Conservation (phyloP, 92 coral and sea anemone genomes). For the Epizoanthus stellaris region DNA sequence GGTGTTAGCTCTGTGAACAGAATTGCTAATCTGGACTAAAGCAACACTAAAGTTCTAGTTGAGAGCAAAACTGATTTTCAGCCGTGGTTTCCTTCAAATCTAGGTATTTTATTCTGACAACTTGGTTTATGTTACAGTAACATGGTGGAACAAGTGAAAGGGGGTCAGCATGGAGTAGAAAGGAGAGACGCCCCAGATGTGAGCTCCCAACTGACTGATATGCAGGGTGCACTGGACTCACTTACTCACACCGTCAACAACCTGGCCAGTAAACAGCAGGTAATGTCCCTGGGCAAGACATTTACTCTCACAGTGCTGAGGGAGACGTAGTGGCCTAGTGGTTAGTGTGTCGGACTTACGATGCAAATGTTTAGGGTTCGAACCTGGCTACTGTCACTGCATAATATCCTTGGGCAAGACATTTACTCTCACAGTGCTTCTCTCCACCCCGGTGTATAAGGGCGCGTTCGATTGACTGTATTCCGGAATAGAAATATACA, state of each 20-base stretch:
- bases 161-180: slow-evolving; percentile 71
- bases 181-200: slow-evolving; percentile 71
- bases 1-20: too few species aligned
- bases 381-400: too few species aligned
- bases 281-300: slow-evolving; percentile 16
- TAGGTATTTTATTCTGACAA: neutral
- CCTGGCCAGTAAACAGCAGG: slow-evolving; percentile 91
- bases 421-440: too few species aligned
- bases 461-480: too few species aligned
- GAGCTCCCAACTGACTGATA: slow-evolving; percentile 63
- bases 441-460: too few species aligned
- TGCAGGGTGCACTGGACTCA: slow-evolving; percentile 85
- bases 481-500: too few species aligned
- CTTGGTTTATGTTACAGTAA: slow-evolving; percentile 49
- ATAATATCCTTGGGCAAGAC: slow-evolving; percentile 12
- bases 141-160: slow-evolving; percentile 53
- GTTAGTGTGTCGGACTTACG: too few species aligned
- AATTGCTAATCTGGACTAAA: too few species aligned
- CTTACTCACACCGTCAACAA: slow-evolving; percentile 87
- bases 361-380: too few species aligned
- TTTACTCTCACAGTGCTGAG: too few species aligned
- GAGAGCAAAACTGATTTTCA: neutral
- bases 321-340: too few species aligned
- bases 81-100: neutral
- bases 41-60: too few species aligned